Percentiles rank a stretch among this genome's conserved stretches.
phyloP scores from a whole-genome alignment of 2,888 invertebrate genomes.

The Eilema depressum region DNA sequence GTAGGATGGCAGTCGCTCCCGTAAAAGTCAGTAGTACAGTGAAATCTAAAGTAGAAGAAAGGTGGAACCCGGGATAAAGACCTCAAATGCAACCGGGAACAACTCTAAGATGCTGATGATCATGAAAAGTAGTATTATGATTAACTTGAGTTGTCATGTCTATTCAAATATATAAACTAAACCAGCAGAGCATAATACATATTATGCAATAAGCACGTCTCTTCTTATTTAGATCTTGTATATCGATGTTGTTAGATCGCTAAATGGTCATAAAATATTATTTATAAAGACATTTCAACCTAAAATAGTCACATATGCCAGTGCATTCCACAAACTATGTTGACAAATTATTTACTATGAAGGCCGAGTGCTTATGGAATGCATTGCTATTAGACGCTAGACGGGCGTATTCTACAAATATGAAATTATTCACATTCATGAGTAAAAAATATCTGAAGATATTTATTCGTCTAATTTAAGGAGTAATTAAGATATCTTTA shows the following conservation, averaged over 20 bases:
- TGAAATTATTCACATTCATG: not conserved
- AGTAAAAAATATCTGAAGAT: not conserved
- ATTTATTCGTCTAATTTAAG: not conserved
- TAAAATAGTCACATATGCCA: not conserved
- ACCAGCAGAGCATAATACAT: not conserved
- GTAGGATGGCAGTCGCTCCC: too few species aligned
- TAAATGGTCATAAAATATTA: not conserved
- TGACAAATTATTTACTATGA: not conserved
- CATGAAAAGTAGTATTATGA: too few species aligned
- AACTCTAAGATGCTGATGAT: too few species aligned
- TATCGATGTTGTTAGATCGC: too few species aligned
- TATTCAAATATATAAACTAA: not conserved
- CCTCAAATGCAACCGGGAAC: too few species aligned
- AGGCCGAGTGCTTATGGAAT: not conserved
- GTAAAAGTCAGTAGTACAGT: too few species aligned
- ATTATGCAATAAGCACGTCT: not conserved
- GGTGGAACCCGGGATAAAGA: too few species aligned
- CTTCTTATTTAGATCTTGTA: not conserved
- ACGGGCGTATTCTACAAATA: not conserved
- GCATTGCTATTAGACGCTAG: not conserved
- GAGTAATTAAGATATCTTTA: not conserved
- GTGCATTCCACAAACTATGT: not conserved
- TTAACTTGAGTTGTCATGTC: too few species aligned
- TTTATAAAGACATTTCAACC: constrained; percentile 6
- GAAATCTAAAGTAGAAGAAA: too few species aligned